These are phyloP conservation scores for Hoplias malabaricus DNA, from an alignment of 2,113 vertebrate genomes.

Conservation along the genomic window DNA sequence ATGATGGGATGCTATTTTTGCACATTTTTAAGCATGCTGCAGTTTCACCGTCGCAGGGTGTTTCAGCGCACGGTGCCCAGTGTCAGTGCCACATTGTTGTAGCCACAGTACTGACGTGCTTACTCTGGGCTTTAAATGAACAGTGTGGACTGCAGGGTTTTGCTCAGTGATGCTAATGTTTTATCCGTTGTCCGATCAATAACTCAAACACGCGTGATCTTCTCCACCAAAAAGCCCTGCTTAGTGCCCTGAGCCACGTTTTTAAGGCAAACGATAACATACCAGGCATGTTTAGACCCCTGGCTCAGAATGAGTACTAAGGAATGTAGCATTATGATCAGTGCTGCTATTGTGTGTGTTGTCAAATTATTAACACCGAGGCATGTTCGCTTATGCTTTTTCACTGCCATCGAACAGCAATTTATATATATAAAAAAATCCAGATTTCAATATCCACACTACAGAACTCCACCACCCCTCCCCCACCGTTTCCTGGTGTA, in stretches of 20 bases:
- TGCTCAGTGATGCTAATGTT: conserved; percentile 45
- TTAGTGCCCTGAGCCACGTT: too few relatives aligned
- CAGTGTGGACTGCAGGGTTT: neutral
- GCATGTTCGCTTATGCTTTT: neutral
- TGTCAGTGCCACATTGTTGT: neutral
- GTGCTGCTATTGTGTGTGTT: neutral
- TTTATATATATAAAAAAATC: neutral
- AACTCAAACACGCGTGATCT: too few relatives aligned
- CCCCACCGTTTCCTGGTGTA: conserved; percentile 30
- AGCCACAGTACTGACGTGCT: neutral
- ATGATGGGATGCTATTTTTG: neutral
- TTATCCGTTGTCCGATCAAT: too few relatives aligned
- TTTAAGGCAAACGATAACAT: too few relatives aligned
- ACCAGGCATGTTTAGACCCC: too few relatives aligned
- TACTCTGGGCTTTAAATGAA: neutral
- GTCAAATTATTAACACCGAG: neutral
- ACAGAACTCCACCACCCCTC: conserved; percentile 25
- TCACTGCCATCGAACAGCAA: neutral
- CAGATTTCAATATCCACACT: neutral
- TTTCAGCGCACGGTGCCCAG: neutral
- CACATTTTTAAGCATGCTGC: neutral
- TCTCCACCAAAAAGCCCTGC: too few relatives aligned
- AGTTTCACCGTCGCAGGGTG: neutral
- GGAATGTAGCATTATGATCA: neutral
- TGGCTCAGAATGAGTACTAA: neutral